Evolutionary conservation across 2,888 invertebrate genomes (phyloP).

Genomic region (Metacarcinus magister): DNA sequence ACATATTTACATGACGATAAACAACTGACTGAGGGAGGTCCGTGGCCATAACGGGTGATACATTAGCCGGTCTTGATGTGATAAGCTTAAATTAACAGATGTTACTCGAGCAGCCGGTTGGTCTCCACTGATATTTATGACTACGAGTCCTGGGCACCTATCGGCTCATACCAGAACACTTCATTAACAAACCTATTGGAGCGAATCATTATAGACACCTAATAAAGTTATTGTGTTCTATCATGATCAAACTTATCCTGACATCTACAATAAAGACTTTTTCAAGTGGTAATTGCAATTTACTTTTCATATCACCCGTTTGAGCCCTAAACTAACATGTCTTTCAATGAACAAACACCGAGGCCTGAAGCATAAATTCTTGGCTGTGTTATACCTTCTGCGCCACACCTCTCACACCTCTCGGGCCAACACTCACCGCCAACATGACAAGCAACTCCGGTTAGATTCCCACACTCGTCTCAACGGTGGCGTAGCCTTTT

Average conservation of each 20-base stretch:
- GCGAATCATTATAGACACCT: background rate
- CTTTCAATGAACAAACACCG: background rate
- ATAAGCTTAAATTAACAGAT: background rate
- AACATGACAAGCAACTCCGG: constrained; percentile 34
- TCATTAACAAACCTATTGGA: background rate
- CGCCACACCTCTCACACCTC: constrained; percentile 30
- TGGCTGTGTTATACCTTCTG: background rate
- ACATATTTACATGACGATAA: constrained; percentile 20
- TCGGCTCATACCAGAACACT: background rate
- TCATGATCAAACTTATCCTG: background rate
- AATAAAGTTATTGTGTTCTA: background rate
- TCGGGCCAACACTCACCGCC: background rate
- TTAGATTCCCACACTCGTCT: constrained; percentile 42
- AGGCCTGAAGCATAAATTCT: background rate
- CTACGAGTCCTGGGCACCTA: background rate
- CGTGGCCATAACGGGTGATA: background rate
- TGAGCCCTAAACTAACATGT: background rate
- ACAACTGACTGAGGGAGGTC: background rate
- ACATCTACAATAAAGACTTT: background rate
- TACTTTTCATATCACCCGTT: background rate
- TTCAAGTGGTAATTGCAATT: background rate
- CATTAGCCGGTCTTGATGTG: background rate
- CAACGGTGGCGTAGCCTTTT: constrained; percentile 19
- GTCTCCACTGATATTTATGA: background rate
- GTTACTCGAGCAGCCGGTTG: background rate